Base-by-base conservation (phyloP, 2,113 vertebrate genomes). In the Canis aureus region DNA sequence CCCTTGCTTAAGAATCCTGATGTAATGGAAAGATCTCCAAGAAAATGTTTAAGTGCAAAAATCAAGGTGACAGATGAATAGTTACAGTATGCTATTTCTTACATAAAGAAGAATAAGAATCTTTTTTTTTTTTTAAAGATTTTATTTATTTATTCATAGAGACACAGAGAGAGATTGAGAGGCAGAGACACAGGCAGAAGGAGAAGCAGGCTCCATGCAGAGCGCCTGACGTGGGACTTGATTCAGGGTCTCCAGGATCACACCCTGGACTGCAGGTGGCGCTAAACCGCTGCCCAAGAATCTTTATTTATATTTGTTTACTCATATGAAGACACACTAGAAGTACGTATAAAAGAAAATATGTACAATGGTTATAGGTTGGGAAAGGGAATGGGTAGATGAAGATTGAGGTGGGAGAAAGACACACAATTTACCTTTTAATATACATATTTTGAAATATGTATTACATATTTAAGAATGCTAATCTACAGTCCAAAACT, bases 81-180 rank as follows among this genome's bases (percentile, higher is more conserved):
- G 43, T 93, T 82, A 64, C 12, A 83, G 3, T 94, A 88, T 86
- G 27, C 35, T 85, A 53, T 38, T 71, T 92, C 80, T 64, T 59
- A 15, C 49, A 43, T 59, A 49, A 90, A 89, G 97, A 79, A 49
- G 27, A 93, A 32, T 81, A 89, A 84, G 81, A 94, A 85, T 73
- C 32, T 43, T 43, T 43, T 43, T 43, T 43, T 43, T 43, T 43
- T 43, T 43, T 5, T 3, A 38, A 43, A 43, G 43, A 43, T 43
- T 95, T 81, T 81, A 93, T 79, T 96, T 95, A 3, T 91, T 82
- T 79, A 89, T 23, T 92, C 29, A 51, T 91, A 51, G 94, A 91
- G 27, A 81, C 59, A 94, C 13, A 89, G 6, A 43, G 43, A 43
- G 43, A 43, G 43, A 43, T 7, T 43, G 43, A 43, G 43, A 43